Conservation (phyloP, 2,797 vertebrate species). For the Neosilurus mollespiculum region DNA sequence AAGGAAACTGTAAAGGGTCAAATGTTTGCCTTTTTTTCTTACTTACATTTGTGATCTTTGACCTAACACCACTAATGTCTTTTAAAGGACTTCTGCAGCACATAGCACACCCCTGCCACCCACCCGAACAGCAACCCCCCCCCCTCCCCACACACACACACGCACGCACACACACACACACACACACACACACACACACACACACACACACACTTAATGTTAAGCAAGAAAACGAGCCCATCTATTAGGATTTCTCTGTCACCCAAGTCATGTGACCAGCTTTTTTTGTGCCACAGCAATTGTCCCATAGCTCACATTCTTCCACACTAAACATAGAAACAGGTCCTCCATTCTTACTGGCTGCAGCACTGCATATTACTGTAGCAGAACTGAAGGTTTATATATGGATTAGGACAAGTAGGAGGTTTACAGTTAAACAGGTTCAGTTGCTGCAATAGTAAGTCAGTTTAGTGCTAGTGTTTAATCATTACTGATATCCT, state of each 20-base stretch:
- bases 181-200: constrained; percentile 12
- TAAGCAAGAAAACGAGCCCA: constrained; percentile 5
- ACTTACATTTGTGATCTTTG: neutral
- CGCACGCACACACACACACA: neutral
- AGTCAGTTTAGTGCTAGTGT: neutral
- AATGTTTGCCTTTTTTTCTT: constrained; percentile 5
- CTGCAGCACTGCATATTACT: constrained; percentile 9
- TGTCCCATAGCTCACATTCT: constrained; percentile 50
- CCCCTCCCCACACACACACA: constrained; percentile 8
- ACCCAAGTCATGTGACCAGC: constrained; percentile 17
- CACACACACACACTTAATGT: constrained; percentile 8
- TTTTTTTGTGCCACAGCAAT: constrained; percentile 26
- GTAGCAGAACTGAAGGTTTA: neutral
- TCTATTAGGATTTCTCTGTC: constrained; percentile 41
- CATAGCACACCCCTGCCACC: neutral
- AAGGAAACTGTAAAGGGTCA: neutral
- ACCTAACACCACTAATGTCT: constrained; percentile 24
- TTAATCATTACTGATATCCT: neutral
- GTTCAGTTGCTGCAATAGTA: neutral
- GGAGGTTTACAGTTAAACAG: neutral
- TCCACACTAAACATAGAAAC: constrained; percentile 53
- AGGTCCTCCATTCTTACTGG: constrained; percentile 19
- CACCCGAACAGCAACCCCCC: neutral
- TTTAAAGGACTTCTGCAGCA: neutral
- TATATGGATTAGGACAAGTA: constrained; percentile 5